Evolutionary conservation across 2,888 invertebrate genomes (phyloP).

Genomic region (Thelaira solivaga): DNA sequence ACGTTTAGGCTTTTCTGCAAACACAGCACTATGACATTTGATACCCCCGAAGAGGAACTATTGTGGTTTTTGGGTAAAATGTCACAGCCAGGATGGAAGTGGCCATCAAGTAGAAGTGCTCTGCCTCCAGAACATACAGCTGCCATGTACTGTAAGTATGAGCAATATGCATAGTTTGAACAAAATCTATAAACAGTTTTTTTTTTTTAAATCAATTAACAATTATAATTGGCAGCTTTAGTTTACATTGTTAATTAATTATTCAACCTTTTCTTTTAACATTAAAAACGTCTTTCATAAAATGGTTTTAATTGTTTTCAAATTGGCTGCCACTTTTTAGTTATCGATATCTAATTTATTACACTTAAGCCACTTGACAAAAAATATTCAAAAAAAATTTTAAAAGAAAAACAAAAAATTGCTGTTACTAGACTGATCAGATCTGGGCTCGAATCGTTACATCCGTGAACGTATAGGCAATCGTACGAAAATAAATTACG

Average conservation of each 20-base stretch:
- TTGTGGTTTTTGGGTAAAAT: slow-evolving; percentile 88
- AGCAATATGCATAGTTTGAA: not conserved
- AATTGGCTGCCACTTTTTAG: slow-evolving; percentile 22
- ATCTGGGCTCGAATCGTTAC: no score
- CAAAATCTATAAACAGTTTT: no score
- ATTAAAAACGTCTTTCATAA: not conserved
- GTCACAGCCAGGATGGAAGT: slow-evolving; percentile 89
- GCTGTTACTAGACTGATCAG: not conserved
- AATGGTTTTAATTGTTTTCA: not conserved
- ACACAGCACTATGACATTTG: slow-evolving; percentile 83
- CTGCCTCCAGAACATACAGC: slow-evolving; percentile 82
- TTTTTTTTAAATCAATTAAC: slow-evolving; percentile 3
- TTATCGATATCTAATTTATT: not conserved
- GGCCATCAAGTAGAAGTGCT: slow-evolving; percentile 84
- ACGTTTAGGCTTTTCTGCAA: slow-evolving; percentile 86
- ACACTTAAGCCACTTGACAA: slow-evolving; percentile 14
- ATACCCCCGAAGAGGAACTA: slow-evolving; percentile 86
- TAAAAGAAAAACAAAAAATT: not conserved
- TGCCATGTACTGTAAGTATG: slow-evolving; percentile 77
- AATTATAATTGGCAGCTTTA: slow-evolving; percentile 51
- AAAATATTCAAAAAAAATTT: not conserved
- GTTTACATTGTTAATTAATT: slow-evolving; percentile 40
- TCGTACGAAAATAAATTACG: no score
- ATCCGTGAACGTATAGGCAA: no score
- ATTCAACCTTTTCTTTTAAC: slow-evolving; percentile 14